A percentile compares a stretch with the other conserved stretches of the same genome.
Evolutionary conservation across 2,888 invertebrate species (phyloP).

Genomic region (Cremastinae sp.): DNA sequence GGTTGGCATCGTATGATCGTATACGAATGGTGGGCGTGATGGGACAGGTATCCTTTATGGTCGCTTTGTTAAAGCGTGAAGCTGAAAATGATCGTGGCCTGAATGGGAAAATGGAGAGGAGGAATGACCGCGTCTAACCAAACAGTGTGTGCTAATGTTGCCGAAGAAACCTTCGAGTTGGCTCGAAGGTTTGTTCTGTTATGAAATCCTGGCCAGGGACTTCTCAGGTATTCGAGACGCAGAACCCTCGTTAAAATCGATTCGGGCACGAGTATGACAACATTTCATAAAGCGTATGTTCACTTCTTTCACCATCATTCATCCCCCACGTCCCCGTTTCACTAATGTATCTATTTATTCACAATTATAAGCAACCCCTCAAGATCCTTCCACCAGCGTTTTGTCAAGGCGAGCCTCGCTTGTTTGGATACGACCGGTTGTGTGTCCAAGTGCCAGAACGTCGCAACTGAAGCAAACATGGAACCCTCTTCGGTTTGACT

Average conservation of each 20-base stretch:
- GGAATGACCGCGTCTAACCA: slow-evolving; percentile 1
- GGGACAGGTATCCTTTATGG: slow-evolving; percentile 28
- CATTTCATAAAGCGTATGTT: slow-evolving; percentile 15
- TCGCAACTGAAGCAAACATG: slow-evolving; percentile 5
- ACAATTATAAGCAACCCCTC: slow-evolving; percentile 69
- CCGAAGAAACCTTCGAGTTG: not conserved
- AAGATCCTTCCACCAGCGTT: slow-evolving; percentile 55
- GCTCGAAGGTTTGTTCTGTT: no score
- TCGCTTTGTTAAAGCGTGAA: slow-evolving; percentile 41
- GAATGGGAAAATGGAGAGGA: not conserved
- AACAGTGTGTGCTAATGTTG: not conserved
- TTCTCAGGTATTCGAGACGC: slow-evolving; percentile 16
- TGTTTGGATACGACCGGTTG: slow-evolving; percentile 64
- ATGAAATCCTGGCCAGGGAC: not conserved
- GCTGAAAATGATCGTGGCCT: slow-evolving; percentile 34
- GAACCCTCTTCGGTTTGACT: slow-evolving; percentile 62
- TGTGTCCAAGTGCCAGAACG: slow-evolving; percentile 14
- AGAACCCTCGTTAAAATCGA: slow-evolving; percentile 11
- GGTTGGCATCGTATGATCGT: not conserved
- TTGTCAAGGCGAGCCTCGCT: slow-evolving; percentile 54
- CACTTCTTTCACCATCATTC: slow-evolving; percentile 29
- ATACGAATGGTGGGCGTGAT: slow-evolving; percentile 10
- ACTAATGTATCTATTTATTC: slow-evolving; percentile 71
- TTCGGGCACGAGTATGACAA: slow-evolving; percentile 5
- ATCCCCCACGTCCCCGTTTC: slow-evolving; percentile 38